Evolutionary conservation across 2,888 invertebrate genomes (phyloP).

Genomic region (Lymantria monacha): DNA sequence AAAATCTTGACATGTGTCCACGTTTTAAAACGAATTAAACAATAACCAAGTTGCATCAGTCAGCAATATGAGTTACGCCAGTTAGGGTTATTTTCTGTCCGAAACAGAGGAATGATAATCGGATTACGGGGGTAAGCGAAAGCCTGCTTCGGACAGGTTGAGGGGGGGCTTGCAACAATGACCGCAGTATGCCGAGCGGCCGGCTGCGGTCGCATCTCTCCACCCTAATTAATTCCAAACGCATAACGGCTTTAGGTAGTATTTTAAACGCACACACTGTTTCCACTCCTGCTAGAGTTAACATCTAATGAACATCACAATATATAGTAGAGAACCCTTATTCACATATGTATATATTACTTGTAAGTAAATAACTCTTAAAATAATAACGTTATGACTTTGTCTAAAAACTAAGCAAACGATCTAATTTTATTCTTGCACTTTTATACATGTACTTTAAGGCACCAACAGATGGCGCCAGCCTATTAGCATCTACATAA

Average conservation of each 20-base stretch:
- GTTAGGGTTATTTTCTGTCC: conserved; percentile 48
- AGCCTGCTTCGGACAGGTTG: conserved; percentile 58
- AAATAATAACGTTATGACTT: too few relatives aligned
- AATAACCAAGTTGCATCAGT: conserved; percentile 23
- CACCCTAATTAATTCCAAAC: conserved; percentile 65
- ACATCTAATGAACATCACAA: too few relatives aligned
- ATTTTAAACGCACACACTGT: conserved; percentile 35
- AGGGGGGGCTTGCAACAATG: conserved; percentile 37
- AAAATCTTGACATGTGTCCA: too few relatives aligned
- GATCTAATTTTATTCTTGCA: too few relatives aligned
- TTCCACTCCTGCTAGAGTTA: conserved; percentile 23
- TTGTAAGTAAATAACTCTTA: not conserved
- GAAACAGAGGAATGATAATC: conserved; percentile 54
- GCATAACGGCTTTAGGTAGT: conserved; percentile 38
- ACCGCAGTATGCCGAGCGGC: conserved; percentile 44
- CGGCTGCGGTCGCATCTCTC: conserved; percentile 52
- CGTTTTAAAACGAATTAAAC: too few relatives aligned
- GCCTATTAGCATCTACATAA: too few relatives aligned
- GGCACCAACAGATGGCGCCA: too few relatives aligned
- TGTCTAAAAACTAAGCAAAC: too few relatives aligned
- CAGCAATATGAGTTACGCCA: conserved; percentile 34
- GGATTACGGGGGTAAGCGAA: conserved; percentile 47
- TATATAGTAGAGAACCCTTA: too few relatives aligned
- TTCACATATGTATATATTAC: not conserved
- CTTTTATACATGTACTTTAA: too few relatives aligned